Base-by-base conservation (phyloP, 2,797 vertebrate genomes). In the Sebastes melanostomus region DNA sequence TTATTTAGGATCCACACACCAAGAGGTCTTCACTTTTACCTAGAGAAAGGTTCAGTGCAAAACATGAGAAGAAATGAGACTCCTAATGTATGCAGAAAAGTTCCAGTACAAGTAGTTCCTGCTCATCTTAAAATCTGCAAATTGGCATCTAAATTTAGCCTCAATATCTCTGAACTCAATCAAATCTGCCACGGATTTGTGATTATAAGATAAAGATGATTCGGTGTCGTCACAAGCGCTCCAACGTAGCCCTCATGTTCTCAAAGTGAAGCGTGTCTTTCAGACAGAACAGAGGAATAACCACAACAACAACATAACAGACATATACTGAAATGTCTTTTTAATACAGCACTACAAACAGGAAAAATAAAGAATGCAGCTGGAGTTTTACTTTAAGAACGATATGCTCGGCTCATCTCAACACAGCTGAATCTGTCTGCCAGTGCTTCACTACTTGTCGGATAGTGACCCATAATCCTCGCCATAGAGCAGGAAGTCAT, bases 381-480 rank as follows among this genome's bases (percentile, higher is more conserved):
- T 29, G 1, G 8, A 56, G 24, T 25, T 36, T 27, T 38, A 27
- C 52, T 56, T 72, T 27, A 67, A n/a, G n/a, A 27, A 72, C 11
- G 7, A 50, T 16, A 25, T 30, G 66, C 4, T 55, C 50, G 54
- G 68, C 69, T 84, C 16, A 68, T 85, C 77, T 89, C 59, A 65
- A 32, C 52, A 25, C 24, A 69, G 42, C 70, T 71, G 63, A 65
- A 77, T 75, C 11, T 11, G 46, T 59, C 62, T 62, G 54, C 54
- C 36, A 27, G 42, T 25, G 36, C 63, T 67, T 82, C 46, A 30
- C 25, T 42, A 62, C 66, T 68, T 75, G 72, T 72, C 72, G 3
- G 70, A 56, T 29, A 75, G 29, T 72, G 78, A 80, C 58, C 69
- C 42, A 72, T 86, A 86, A 86, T 88, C 82, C 68, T 38, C 5